Percentiles rank a stretch among this genome's conserved stretches.
These are phyloP conservation scores for Ctenicera cuprea DNA, from an alignment of 2,888 invertebrate species.

Conservation along the genomic window DNA sequence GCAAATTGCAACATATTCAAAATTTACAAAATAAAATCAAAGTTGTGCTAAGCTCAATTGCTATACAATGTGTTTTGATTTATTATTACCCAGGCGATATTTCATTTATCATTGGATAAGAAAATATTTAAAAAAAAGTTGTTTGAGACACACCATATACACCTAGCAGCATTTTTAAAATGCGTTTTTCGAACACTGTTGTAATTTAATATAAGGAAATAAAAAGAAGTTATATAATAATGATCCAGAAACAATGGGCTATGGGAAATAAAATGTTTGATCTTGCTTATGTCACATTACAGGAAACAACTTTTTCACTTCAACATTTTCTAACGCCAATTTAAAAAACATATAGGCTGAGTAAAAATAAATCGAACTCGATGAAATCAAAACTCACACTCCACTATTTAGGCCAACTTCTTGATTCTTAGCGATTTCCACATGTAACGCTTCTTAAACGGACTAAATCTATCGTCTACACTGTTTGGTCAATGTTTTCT, in stretches of 20 bases:
- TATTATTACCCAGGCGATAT: too few relatives aligned
- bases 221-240: too few relatives aligned
- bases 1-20: conserved; percentile 20
- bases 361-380: too few relatives aligned
- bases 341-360: too few relatives aligned
- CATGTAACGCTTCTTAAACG: conserved; percentile 33
- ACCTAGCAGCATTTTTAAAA: not conserved
- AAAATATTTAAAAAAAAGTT: too few relatives aligned
- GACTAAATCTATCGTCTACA: conserved; percentile 33
- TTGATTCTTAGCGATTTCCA: not conserved
- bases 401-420: conserved; percentile 42
- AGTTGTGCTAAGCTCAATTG: conserved; percentile 15
- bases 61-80: not conserved
- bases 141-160: too few relatives aligned
- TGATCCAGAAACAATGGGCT: too few relatives aligned
- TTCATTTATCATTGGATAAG: not conserved
- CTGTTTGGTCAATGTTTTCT: conserved; percentile 41
- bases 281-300: too few relatives aligned
- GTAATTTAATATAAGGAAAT: too few relatives aligned
- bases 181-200: not conserved
- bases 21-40: conserved; percentile 25
- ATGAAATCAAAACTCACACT: conserved; percentile 1
- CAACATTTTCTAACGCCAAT: too few relatives aligned
- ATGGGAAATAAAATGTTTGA: too few relatives aligned
- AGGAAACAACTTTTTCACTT: too few relatives aligned